phyloP scores from a whole-genome alignment of 2,888 invertebrate genomes.

The Cylloceria caligata region DNA sequence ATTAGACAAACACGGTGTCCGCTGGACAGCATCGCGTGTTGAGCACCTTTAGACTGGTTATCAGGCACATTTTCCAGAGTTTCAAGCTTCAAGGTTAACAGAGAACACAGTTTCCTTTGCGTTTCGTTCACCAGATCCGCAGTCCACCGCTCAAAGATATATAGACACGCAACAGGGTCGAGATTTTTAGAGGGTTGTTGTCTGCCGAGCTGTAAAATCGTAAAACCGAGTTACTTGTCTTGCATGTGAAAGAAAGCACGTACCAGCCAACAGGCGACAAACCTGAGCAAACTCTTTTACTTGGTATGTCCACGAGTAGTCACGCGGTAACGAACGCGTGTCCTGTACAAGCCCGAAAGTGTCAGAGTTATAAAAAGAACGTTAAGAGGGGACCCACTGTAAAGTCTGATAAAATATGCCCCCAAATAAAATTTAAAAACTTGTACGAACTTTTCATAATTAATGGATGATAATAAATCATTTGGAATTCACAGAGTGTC shows the following conservation, averaged over 20 bases:
- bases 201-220: slow-evolving; percentile 25
- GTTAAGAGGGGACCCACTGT: neutral
- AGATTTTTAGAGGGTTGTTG: slow-evolving; percentile 32
- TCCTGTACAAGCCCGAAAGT: neutral
- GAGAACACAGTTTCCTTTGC: neutral
- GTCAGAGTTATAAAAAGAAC: neutral
- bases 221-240: neutral
- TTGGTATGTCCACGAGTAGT: neutral
- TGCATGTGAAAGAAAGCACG: slow-evolving; percentile 13
- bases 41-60: slow-evolving; percentile 18
- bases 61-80: slow-evolving; percentile 3
- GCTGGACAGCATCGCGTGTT: slow-evolving; percentile 7
- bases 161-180: slow-evolving; percentile 40
- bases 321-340: neutral
- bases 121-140: slow-evolving; percentile 1
- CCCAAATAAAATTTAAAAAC: neutral
- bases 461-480: neutral
- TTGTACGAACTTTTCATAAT: neutral
- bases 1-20: slow-evolving; percentile 30
- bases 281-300: neutral
- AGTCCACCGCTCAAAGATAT: neutral
- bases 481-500: neutral
- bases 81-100: slow-evolving; percentile 34
- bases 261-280: neutral
- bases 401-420: neutral